These are phyloP conservation scores for Telmatochromis brichardi DNA, from an alignment of 2,113 vertebrate genomes.

Conservation along the genomic window DNA sequence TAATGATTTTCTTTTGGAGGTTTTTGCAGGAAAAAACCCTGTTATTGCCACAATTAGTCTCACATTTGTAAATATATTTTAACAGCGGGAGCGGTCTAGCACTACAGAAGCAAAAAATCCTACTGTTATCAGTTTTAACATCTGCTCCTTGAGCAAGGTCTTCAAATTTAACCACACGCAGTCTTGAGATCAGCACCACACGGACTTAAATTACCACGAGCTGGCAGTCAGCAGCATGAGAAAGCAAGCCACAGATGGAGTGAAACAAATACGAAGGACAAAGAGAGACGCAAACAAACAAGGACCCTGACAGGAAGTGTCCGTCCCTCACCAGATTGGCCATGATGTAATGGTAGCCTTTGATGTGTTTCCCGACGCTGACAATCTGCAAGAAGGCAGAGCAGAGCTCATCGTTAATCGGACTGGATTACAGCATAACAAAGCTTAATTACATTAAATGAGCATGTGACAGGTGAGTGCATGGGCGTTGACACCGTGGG, in stretches of 20 bases:
- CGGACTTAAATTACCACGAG: background rate
- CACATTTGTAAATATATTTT: background rate
- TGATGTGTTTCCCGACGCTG: constrained; percentile 96
- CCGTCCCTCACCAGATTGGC: constrained; percentile 86
- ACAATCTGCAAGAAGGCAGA: constrained; percentile 79
- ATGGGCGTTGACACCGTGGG: background rate
- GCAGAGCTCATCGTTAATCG: constrained; percentile 26
- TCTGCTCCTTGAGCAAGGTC: background rate
- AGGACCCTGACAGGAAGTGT: background rate
- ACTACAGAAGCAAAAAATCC: background rate
- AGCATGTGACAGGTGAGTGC: constrained; percentile 8
- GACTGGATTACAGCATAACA: constrained; percentile 30
- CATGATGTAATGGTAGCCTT: constrained; percentile 99
- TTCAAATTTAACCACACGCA: background rate
- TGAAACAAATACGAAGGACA: background rate
- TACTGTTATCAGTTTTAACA: background rate
- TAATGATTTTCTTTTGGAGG: background rate
- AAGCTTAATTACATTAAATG: constrained; percentile 22
- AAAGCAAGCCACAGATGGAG: background rate
- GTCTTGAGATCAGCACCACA: background rate
- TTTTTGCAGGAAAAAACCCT: background rate
- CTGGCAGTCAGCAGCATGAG: background rate
- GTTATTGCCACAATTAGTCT: background rate
- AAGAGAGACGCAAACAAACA: background rate
- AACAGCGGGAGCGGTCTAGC: background rate